These are phyloP conservation scores for Paraplagusia blochii DNA, from an alignment of 2,113 vertebrate species.

Conservation along the genomic window DNA sequence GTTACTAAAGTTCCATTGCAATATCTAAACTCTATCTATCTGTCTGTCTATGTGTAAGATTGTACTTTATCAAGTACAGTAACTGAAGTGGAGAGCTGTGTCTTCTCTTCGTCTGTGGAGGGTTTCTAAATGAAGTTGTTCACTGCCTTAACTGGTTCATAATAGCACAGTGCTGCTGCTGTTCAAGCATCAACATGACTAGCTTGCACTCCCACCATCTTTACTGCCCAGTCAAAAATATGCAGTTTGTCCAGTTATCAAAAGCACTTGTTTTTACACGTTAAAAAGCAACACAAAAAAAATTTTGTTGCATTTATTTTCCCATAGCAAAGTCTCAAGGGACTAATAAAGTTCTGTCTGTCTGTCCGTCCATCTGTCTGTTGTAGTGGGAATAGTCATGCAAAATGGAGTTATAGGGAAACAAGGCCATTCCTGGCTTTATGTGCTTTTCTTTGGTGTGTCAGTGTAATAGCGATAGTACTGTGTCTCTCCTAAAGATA, in stretches of 20 bases:
- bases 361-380: too few species aligned
- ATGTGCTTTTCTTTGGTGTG: too few species aligned
- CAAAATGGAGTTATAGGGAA: too few species aligned
- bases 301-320: neutral
- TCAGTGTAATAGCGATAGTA: too few species aligned
- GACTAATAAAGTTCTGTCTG: too few species aligned
- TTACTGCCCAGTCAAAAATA: conserved; percentile 50
- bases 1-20: too few species aligned
- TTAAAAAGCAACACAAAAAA: neutral
- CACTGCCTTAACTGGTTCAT: conserved; percentile 26
- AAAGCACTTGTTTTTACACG: neutral
- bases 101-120: neutral
- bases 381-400: neutral
- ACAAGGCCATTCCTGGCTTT: too few species aligned
- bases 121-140: conserved; percentile 25
- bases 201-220: conserved; percentile 24
- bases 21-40: too few species aligned
- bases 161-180: conserved; percentile 29
- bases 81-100: neutral
- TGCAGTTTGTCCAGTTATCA: conserved; percentile 45
- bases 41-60: too few species aligned
- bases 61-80: too few species aligned
- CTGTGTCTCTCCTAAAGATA: too few species aligned
- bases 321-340: too few species aligned
- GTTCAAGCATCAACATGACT: conserved; percentile 59